These are phyloP conservation scores for Triplophysa bombifrons DNA, from an alignment of 2,797 vertebrate genomes.

Conservation along the genomic window DNA sequence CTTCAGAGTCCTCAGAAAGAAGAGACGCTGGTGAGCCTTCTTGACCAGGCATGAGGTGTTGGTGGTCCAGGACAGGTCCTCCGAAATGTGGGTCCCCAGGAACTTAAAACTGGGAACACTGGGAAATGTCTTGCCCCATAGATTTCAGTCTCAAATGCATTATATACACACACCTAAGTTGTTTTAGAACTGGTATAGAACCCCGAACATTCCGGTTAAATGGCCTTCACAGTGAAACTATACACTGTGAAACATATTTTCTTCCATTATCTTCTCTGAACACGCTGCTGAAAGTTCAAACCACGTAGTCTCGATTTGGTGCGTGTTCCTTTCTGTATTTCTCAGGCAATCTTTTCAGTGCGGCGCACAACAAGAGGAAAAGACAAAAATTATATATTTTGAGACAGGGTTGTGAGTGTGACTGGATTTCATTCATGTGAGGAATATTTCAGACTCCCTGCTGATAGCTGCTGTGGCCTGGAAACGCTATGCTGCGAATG, in stretches of 20 bases:
- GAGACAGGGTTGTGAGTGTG: conserved; percentile 17
- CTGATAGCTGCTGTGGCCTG: conserved; percentile 23
- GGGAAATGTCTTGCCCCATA: background rate
- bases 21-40: no score
- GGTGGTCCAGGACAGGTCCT: no score
- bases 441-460: conserved; percentile 17
- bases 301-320: background rate
- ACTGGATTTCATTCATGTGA: conserved; percentile 17
- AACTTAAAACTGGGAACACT: no score
- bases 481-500: conserved; percentile 10
- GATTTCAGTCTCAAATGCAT: conserved; percentile 5
- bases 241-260: background rate
- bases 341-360: conserved; percentile 20
- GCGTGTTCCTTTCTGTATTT: conserved; percentile 15
- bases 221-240: conserved; percentile 2
- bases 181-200: background rate
- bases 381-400: conserved; percentile 42
- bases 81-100: no score
- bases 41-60: no score
- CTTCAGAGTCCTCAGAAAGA: no score
- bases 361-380: conserved; percentile 11
- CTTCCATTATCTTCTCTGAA: conserved; percentile 4
- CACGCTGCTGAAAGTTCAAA: conserved; percentile 6
- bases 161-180: background rate
- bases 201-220: background rate